A percentile compares a stretch with the other conserved stretches of the same genome.
These are phyloP conservation scores for Polyergus mexicanus DNA, from an alignment of 1,140 invertebrate genomes.

Conservation along the genomic window DNA sequence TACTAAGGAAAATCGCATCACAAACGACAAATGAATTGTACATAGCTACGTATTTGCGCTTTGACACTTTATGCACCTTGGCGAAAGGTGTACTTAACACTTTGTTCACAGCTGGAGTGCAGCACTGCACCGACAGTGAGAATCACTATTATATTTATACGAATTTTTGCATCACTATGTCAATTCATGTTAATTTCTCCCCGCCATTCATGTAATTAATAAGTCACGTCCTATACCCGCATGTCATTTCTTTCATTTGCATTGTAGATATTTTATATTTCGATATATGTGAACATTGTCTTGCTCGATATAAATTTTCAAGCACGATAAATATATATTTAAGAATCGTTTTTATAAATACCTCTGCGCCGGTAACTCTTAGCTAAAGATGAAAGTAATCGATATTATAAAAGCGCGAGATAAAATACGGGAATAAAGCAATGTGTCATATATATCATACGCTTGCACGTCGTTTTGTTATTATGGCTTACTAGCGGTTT, in stretches of 20 bases:
- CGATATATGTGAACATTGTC: not conserved
- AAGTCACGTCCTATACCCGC: constrained; percentile 73
- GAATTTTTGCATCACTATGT: constrained; percentile 63
- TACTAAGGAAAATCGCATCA: constrained; percentile 53
- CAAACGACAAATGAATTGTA: constrained; percentile 74
- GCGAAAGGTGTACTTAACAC: constrained; percentile 83
- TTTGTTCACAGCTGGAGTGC: constrained; percentile 84
- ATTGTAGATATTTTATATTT: constrained; percentile 14
- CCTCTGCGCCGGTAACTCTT: not conserved
- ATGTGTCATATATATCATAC: constrained; percentile 45
- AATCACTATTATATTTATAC: constrained; percentile 77
- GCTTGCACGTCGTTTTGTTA: constrained; percentile 58
- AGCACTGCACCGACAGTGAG: constrained; percentile 84
- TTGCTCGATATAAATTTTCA: not conserved
- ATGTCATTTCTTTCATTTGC: constrained; percentile 70
- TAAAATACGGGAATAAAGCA: not conserved
- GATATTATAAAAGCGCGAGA: not conserved
- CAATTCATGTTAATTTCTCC: constrained; percentile 77
- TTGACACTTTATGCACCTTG: constrained; percentile 80
- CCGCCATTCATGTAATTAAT: constrained; percentile 79
- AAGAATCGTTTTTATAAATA: no score
- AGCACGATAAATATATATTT: not conserved
- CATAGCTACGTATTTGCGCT: constrained; percentile 78
- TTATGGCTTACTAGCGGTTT: constrained; percentile 62
- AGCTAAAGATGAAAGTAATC: not conserved